Base-by-base conservation (phyloP, 2,797 vertebrate species). In the Mormyrops boulengeri region DNA sequence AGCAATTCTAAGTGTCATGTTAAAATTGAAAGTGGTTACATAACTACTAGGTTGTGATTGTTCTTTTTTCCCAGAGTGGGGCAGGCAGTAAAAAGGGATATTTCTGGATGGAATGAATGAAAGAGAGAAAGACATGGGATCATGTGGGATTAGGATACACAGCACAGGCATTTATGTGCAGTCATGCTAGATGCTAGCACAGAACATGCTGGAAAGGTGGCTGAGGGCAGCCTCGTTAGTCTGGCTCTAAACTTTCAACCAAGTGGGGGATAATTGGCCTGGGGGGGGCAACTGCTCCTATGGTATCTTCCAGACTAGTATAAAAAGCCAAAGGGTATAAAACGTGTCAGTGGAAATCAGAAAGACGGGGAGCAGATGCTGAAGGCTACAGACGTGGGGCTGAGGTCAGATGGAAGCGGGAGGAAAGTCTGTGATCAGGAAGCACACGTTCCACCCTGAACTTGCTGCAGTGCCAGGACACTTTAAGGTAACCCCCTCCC, bases 41-140 rank as follows among this genome's bases (percentile, higher is more conserved):
- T 62, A 88, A 66, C 34, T 62, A 44, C 30, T 88, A 8, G 87
- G 22, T 66, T 41, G 87, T 62, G 9, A 62, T 66, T 86, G 85
- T 86, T 86, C 22, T 34, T 19, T 62, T 62, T 88, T 87, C 52
- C 26, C 52, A 8, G 41, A 17, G 12, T 0, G 7, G 87, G 17
- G n/a, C 14, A 55, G 52, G 26, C 26, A 26, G 12, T 49, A 38
- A 89, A 69, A 86, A 73, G 14, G 34, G 55, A 88, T 38, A 34
- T 88, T 90, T 85, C 77, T 53, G 73, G 86, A 34, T 60, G 87
- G 44, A 88, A 50, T 82, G 86, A 52, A 53, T 66, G 34, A 82
- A 30, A 57, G 26, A 80, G 66, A 44, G 41, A 88, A 41, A 90
- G 73, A 52, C 49, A 17, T 14, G 55, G 87, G 87, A 88, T 88